Evolutionary conservation across 2,113 vertebrate species (phyloP), one percentile per base, ranked within the genome.

Genomic region (Gavialis gangeticus): DNA sequence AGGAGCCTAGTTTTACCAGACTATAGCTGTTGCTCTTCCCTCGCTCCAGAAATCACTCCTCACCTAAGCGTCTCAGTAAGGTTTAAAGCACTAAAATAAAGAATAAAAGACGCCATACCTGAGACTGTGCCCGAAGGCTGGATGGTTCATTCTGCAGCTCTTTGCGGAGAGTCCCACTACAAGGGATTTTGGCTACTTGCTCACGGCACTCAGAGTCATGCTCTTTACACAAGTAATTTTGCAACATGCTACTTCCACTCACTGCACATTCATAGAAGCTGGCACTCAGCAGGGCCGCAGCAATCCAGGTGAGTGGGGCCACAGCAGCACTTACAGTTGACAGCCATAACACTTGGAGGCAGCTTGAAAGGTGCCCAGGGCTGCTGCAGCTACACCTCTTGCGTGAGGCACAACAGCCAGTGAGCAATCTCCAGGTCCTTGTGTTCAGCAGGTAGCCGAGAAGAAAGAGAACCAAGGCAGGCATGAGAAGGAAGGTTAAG

Each of bases 291-390:
- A 99, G 94, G 21, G 98, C 98, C 80, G 98, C 97, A 0, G 97
- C 97, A 1, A 98, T 84, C 99, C 99, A 99, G 22, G 96, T 98
- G 82, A 98, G 15, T 0, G 98, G 98, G 0, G 98, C 98, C 17
- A 99, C 87, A 4, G 77, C 9, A 0, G 97, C 96, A 1, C 34
- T 67, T 24, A 6, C 55, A 62, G 75, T 90, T 84, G 98, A 83
- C 0, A 90, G 91, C 16, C 90, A 0, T 5, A 95, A 54, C n/a
- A 96, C 19, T 25, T 28, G 56, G 1, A 5, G 1, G 8, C 1
- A 9, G 0, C 0, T 0, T 3, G 1, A 4, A 90, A 27, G 28
- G 14, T 34, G 46, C 28, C 1, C 22, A 1, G 4, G 2, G 1
- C 46, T 46, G 12, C 14, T 85, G 2, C 22, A 12, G 3, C 77